Conservation (phyloP, 2,888 invertebrate genomes). For the Argyresthia albistria region DNA sequence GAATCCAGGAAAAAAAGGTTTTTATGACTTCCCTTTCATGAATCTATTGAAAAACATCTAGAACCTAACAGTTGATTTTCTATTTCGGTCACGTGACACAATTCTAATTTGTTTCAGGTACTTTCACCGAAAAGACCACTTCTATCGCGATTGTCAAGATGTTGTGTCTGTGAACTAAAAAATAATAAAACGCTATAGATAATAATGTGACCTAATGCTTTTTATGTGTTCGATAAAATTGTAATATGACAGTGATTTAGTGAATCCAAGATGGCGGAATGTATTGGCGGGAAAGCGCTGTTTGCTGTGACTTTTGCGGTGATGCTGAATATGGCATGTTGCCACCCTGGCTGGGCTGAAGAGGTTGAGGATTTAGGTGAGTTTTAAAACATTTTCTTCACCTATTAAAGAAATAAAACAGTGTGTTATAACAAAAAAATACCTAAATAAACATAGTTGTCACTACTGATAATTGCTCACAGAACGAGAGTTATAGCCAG, state of each 20-base stretch:
- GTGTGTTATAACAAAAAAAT: no score
- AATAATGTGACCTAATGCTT: neutral
- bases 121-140: neutral
- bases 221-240: neutral
- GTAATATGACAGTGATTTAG: neutral
- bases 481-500: no score
- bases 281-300: constrained; percentile 34
- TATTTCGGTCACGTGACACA: no score
- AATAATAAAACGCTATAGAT: neutral
- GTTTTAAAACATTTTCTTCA: constrained; percentile 11
- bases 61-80: no score
- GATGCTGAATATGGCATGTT: constrained; percentile 31
- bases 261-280: constrained; percentile 10
- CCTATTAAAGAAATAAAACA: no score
- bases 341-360: constrained; percentile 31
- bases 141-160: no score
- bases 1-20: no score
- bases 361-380: constrained; percentile 51
- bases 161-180: neutral
- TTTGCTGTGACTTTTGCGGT: constrained; percentile 33
- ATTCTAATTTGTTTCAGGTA: neutral
- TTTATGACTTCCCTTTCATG: no score
- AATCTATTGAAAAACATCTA: no score
- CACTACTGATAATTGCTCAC: no score
- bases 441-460: no score